Evolutionary conservation across 2,888 invertebrate species (phyloP), one percentile per base, ranked within the genome.

Genomic region (Andrena haemorrhoa): DNA sequence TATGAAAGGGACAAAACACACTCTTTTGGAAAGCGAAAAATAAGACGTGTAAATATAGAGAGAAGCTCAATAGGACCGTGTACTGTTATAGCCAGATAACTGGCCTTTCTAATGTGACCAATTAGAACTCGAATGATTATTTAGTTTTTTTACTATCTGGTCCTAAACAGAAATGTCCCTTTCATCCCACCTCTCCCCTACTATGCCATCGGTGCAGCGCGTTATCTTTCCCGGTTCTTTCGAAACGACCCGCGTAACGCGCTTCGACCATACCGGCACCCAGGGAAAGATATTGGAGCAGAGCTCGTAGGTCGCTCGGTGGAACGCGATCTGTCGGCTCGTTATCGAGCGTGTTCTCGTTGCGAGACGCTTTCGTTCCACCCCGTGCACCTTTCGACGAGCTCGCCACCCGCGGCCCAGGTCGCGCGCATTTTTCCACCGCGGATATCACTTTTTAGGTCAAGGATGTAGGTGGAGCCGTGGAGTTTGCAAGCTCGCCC

Each of bases 361-460:
- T 69, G 61, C 70, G 33, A 74, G 75, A 70, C 53, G 64, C 66
- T 76, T 41, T 80, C 68, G 76, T 84, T 84, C 80, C 84, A 84
- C 80, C 81, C 75, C 41, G 83, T 70, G 66, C 80, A 66, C 83
- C 75, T 79, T 76, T 72, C 79, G 70, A 68, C 78, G 51, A 51
- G 69, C n/a, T 47, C 66, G 49, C 3, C 31, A 53, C 35, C 58
- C 23, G 20, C 29, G 41, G 63, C 16, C 49, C 60, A 47, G 58
- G 16, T 51, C 33, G 53, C 63, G 47, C 64, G 16, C 23, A 73
- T 66, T 81, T 79, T 78, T 71, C 63, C 66, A 41, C 7, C 66
- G 61, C 56, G 56, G 53, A 26, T 74, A 61, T 70, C 81, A 71
- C 66, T 81, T 87, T 88, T 84, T 71, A 33, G 88, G 82, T 88